Conservation (phyloP, 2,113 vertebrate species). For the Rhabdomys dilectus region DNA sequence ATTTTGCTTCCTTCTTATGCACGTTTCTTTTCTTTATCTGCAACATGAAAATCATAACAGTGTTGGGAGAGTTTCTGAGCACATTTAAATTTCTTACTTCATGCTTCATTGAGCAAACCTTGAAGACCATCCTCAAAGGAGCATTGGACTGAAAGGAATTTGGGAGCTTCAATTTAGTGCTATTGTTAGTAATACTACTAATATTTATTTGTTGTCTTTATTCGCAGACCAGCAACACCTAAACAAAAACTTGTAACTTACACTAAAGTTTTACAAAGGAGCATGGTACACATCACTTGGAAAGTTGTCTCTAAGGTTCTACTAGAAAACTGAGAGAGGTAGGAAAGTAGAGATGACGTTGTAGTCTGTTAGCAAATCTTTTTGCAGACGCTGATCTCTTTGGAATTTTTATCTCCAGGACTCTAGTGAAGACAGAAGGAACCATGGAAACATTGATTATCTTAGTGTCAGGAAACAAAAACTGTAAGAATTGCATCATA, state of each 20-base stretch:
- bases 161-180: neutral
- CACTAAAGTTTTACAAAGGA: neutral
- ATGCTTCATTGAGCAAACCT: neutral
- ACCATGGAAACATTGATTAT: rapidly evolving
- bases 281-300: neutral
- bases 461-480: neutral
- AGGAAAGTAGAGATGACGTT: neutral
- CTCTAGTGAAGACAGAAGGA: neutral
- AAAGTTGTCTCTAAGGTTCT: neutral
- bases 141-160: neutral
- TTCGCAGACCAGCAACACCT: neutral
- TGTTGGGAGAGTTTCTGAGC: too few relatives aligned
- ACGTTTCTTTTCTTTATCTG: neutral
- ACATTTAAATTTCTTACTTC: neutral
- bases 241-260: neutral
- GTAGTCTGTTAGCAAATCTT: rapidly evolving
- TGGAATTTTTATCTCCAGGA: neutral
- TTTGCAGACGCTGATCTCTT: neutral
- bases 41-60: neutral
- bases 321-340: neutral
- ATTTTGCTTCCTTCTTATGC: neutral
- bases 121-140: neutral
- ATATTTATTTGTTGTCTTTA: neutral
- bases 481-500: neutral
- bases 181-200: neutral